Base-by-base conservation (phyloP, 2,888 invertebrate species). In the Idaea dimidiata region DNA sequence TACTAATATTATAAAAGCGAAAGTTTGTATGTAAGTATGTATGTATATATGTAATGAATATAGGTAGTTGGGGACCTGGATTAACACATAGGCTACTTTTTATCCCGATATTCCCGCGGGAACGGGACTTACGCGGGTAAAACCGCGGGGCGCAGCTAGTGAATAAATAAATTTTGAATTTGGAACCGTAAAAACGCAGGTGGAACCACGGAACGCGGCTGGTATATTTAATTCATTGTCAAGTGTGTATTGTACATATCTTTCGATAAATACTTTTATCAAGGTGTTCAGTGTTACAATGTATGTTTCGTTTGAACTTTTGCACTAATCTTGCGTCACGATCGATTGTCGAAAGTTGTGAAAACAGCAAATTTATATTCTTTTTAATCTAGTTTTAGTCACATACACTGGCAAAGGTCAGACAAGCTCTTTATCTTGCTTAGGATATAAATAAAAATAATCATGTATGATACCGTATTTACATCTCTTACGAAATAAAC, bases 391-490 rank as follows among this genome's bases (percentile, higher is more conserved):
- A 43, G 43, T 43, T 43, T 43, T 43, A 43, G 10, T 8, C 14
- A 61, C 61, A 58, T 60, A 43, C 43, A 14, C 43, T 14, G 43
- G 43, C 43, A 43, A 43, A 43, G 43, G 43, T 43, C 43, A 43
- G 14, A 1, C 43, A 43, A 10, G 43, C 10, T 43, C 14, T n/a
- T 58, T 32, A 58, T 43, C 43, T 43, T 43, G 43, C 43, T 43
- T 43, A 43, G 43, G 14, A 43, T 43, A 43, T 8, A 43, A 43
- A 43, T 43, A 8, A 43, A 43, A 43, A 43, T 43, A 43, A 43
- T 43, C 7, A 43, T 43, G 43, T 14, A 3, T 14, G 43, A 14
- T 43, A 43, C 10, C 0, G 7, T 43, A 43, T 43, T 43, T 43
- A 43, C 43, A 43, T 43, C 43, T 43, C 14, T 43, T 43, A 43